These are phyloP conservation scores for Pelosia muscerda DNA, from an alignment of 2,888 invertebrate genomes.

Conservation along the genomic window DNA sequence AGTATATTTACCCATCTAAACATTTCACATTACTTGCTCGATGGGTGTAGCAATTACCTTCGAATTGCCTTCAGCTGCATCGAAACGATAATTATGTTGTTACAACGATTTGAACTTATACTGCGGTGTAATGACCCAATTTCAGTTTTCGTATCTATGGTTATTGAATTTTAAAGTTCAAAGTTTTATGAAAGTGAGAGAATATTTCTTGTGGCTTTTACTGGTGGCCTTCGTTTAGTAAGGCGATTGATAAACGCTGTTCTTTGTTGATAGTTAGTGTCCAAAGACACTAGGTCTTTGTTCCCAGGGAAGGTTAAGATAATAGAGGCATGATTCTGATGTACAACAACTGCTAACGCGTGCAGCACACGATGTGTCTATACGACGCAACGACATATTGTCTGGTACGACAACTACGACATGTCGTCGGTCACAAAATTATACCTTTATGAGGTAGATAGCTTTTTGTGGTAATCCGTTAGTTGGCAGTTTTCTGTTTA, in stretches of 20 bases:
- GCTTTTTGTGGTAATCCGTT: too few species aligned
- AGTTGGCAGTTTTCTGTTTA: too few species aligned
- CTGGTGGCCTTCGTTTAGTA: neutral
- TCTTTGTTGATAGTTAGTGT: neutral
- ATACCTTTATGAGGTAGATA: too few species aligned
- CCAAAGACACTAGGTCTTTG: neutral
- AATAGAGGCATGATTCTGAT: too few species aligned
- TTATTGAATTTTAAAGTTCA: conserved; percentile 45
- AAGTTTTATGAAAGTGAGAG: conserved; percentile 22
- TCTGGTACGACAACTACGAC: too few species aligned
- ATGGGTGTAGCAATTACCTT: conserved; percentile 47
- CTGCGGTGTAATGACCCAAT: conserved; percentile 29
- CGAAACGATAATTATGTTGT: conserved; percentile 49
- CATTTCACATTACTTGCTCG: conserved; percentile 22
- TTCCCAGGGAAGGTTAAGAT: too few species aligned
- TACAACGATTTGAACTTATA: conserved; percentile 43
- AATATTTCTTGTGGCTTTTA: conserved; percentile 7
- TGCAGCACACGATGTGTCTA: too few species aligned
- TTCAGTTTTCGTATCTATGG: conserved; percentile 29
- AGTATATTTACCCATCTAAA: conserved; percentile 3
- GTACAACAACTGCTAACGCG: too few species aligned
- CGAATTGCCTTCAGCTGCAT: conserved; percentile 38
- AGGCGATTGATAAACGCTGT: neutral
- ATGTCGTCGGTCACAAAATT: too few species aligned
- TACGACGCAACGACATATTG: too few species aligned